A percentile compares a stretch with the other conserved stretches of the same genome.
phyloP scores from a whole-genome alignment of 2,888 invertebrate species.

The Cheilosia soror region DNA sequence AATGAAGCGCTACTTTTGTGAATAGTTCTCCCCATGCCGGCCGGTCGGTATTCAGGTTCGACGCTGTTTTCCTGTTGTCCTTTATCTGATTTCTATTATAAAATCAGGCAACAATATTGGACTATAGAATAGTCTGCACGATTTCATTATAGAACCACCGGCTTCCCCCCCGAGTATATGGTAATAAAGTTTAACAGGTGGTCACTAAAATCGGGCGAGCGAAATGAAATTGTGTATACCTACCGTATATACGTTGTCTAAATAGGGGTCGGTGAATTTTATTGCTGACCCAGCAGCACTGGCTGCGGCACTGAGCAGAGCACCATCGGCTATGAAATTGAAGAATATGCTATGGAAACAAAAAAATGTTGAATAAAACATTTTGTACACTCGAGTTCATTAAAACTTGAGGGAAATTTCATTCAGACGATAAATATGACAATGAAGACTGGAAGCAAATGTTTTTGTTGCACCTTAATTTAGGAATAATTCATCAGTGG shows the following conservation, averaged over 20 bases:
- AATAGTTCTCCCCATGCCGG: not conserved
- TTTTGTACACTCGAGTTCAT: conserved; percentile 66
- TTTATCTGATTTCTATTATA: conserved; percentile 72
- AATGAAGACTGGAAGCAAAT: conserved; percentile 36
- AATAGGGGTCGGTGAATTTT: conserved; percentile 44
- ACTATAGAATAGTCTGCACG: conserved; percentile 52
- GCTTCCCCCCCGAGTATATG: conserved; percentile 26
- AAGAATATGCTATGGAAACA: conserved; percentile 21
- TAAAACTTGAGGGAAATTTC: conserved; percentile 61
- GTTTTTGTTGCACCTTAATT: conserved; percentile 39
- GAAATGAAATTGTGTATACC: conserved; percentile 40
- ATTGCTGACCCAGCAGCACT: conserved; percentile 9
- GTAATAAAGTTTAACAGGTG: conserved; percentile 72
- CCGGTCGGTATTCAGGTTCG: not conserved
- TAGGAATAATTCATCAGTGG: conserved; percentile 53
- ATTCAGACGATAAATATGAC: conserved; percentile 63
- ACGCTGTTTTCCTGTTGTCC: conserved; percentile 16
- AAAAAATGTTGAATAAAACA: conserved; percentile 67
- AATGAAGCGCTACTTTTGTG: conserved; percentile 16
- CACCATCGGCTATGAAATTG: conserved; percentile 14
- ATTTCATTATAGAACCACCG: conserved; percentile 49
- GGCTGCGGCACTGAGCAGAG: not conserved
- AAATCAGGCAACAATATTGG: conserved; percentile 50
- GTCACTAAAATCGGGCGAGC: conserved; percentile 57
- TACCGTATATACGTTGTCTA: conserved; percentile 22